Conservation (phyloP, 1,140 invertebrate species). For the Drosophila virilis region DNA sequence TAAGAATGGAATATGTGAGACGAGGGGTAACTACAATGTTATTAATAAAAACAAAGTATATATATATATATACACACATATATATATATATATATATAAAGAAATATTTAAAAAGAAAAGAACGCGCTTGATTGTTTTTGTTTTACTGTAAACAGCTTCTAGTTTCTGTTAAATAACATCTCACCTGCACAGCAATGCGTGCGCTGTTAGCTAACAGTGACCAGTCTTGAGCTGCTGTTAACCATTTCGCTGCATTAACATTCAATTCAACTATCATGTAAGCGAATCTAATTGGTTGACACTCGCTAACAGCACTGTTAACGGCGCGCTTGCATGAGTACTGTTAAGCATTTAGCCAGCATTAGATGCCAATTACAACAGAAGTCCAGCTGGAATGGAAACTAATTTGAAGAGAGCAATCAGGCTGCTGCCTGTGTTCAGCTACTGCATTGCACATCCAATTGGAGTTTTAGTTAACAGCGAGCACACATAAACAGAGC, state of each 20-base stretch:
- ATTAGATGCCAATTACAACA: background rate
- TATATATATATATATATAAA: conserved; percentile 48
- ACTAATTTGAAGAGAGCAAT: background rate
- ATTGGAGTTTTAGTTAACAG: background rate
- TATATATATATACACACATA: conserved; percentile 40
- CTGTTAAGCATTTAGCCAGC: background rate
- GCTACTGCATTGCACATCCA: background rate
- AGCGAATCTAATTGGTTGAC: too few relatives aligned
- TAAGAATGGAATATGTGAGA: conserved; percentile 29
- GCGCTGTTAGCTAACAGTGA: too few relatives aligned
- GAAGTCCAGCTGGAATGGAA: background rate
- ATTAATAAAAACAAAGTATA: conserved; percentile 51
- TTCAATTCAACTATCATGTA: too few relatives aligned
- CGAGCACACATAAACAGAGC: too few relatives aligned
- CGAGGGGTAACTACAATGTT: conserved; percentile 56
- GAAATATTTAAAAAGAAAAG: conserved; percentile 14
- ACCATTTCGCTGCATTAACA: too few relatives aligned
- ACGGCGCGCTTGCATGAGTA: too few relatives aligned
- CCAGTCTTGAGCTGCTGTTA: too few relatives aligned
- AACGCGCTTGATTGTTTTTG: conserved; percentile 4
- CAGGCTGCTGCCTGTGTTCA: background rate
- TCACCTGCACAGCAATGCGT: too few relatives aligned
- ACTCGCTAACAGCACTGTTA: too few relatives aligned
- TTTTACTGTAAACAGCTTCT: background rate
- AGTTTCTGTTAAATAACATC: conserved; percentile 18